Conservation (phyloP, 2,113 vertebrate species). For the Pedetes capensis region DNA sequence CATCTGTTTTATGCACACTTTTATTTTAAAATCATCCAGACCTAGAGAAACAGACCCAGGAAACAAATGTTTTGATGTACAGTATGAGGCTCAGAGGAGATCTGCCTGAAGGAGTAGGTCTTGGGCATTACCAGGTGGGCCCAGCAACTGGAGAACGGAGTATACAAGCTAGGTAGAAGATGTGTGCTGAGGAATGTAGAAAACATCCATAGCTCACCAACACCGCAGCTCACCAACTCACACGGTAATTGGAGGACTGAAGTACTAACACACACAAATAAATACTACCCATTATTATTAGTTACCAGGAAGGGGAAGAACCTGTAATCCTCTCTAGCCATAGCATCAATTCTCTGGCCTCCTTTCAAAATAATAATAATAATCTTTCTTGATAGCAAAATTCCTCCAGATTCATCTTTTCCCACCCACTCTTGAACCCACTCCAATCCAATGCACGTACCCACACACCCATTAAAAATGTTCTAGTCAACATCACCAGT, state of each 20-base stretch:
- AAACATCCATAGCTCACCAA: background rate
- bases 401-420: background rate
- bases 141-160: background rate
- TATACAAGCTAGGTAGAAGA: background rate
- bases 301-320: background rate
- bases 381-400: background rate
- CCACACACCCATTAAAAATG: rapidly evolving
- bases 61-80: background rate
- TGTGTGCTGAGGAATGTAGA: rapidly evolving
- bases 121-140: background rate
- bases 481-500: rapidly evolving
- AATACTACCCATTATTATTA: background rate
- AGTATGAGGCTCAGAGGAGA: background rate
- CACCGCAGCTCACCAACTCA: rapidly evolving
- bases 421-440: background rate
- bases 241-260: rapidly evolving
- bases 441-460: background rate
- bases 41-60: background rate
- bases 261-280: background rate
- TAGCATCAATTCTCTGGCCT: background rate
- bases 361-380: background rate
- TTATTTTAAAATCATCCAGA: background rate
- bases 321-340: background rate
- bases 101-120: background rate
- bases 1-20: background rate